Evolutionary conservation across 2,113 vertebrate species (phyloP), one percentile per base, ranked within the genome.

Genomic region (Platycercus adscitus): DNA sequence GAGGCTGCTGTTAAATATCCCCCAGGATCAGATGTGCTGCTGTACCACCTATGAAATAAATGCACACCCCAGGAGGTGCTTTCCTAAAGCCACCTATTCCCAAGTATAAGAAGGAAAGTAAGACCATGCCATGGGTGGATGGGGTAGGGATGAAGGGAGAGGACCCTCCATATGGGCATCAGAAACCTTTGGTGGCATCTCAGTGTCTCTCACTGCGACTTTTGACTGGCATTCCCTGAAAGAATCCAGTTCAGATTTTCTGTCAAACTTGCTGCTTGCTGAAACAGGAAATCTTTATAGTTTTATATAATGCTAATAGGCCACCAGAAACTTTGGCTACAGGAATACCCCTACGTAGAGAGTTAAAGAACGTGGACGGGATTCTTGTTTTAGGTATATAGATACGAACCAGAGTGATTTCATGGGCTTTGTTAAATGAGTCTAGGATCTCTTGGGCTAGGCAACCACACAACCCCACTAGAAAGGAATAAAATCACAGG

Each of bases 201-300:
- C 41, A 3, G 50, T 10, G n/a, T 60, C 77, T 64, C 73, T 70
- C 5, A 5, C 17, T 49, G 55, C 0, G 21, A 18, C 9, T 86
- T 47, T 17, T 4, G 4, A 4, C 3, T 47, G 77, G 29, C 21
- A 88, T 82, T 35, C 17, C 70, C 33, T 44, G 75, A 17, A 56
- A 47, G 7, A 81, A 73, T 91, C 91, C 94, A 91, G 73, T 72
- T 95, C 96, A 56, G 68, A 33, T 91, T 95, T 96, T 94, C 73
- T 29, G 44, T 28, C 9, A 94, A 69, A 73, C 78, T 70, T 39
- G 37, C 91, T 73, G 44, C 85, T 80, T 61, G 73, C 66, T 92
- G 87, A 25, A 91, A 89, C 84, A 93, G 91, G 94, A 95, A 92
- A 92, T 92, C 89, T 96, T 96, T 83, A 89, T 37, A 52, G 81